A percentile compares a stretch with the other conserved stretches of the same genome.
phyloP scores from a whole-genome alignment of 1,140 invertebrate genomes.

The Apis florea region DNA sequence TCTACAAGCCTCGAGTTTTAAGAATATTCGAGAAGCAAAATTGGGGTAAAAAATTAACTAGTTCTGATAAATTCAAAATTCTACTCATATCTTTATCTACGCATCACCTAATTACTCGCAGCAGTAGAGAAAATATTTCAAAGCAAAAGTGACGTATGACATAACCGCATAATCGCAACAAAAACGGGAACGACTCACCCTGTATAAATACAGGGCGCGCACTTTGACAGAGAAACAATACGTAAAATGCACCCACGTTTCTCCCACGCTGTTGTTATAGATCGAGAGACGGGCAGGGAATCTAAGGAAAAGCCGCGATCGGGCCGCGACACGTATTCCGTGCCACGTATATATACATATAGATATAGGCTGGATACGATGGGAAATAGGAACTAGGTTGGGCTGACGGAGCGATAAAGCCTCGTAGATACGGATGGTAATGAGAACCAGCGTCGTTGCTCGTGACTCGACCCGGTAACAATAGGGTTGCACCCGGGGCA shows the following conservation, averaged over 20 bases:
- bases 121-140: too few relatives aligned
- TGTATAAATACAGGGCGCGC: too few relatives aligned
- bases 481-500: slow-evolving; percentile 67
- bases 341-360: slow-evolving; percentile 30
- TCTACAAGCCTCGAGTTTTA: too few relatives aligned
- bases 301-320: slow-evolving; percentile 56
- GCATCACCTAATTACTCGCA: too few relatives aligned
- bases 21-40: too few relatives aligned
- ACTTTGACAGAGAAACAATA: neutral
- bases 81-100: too few relatives aligned
- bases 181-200: too few relatives aligned
- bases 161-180: too few relatives aligned
- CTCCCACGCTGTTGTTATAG: slow-evolving; percentile 32
- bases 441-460: slow-evolving; percentile 61
- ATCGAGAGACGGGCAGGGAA: slow-evolving; percentile 23
- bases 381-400: slow-evolving; percentile 72
- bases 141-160: too few relatives aligned
- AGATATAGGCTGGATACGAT: slow-evolving; percentile 63
- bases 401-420: slow-evolving; percentile 59
- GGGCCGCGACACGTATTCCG: slow-evolving; percentile 56
- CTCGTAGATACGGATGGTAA: slow-evolving; percentile 67
- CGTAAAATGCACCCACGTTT: neutral
- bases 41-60: too few relatives aligned
- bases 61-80: too few relatives aligned
- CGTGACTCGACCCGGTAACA: slow-evolving; percentile 73